Evolutionary conservation across 1,140 invertebrate species (phyloP).

Genomic region (Pteromalus puparum): DNA sequence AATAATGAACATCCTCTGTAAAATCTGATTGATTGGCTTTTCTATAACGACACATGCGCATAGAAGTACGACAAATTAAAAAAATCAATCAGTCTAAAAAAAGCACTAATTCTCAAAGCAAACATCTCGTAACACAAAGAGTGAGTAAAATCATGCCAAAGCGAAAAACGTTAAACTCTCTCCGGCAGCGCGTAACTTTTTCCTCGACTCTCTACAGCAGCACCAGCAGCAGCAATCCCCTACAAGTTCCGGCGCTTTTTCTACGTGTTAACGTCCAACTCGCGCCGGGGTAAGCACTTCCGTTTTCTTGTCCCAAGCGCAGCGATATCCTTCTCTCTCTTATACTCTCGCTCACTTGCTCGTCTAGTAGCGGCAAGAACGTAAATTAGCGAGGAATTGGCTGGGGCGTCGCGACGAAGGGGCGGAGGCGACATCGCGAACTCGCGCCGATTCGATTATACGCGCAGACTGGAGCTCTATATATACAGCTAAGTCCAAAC

Average conservation of each 20-base stretch:
- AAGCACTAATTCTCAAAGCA: too few species aligned
- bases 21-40: too few species aligned
- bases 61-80: too few species aligned
- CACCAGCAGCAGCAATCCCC: too few species aligned
- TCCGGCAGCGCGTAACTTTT: not conserved
- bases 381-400: slow-evolving; percentile 30
- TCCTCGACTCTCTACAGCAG: too few species aligned
- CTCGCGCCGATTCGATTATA: slow-evolving; percentile 1
- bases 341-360: not conserved
- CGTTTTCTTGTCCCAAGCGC: not conserved
- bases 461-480: not conserved
- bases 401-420: slow-evolving; percentile 1
- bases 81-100: too few species aligned
- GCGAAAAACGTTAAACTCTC: too few species aligned
- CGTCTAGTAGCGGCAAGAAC: not conserved
- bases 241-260: not conserved
- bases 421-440: not conserved
- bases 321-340: not conserved
- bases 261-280: not conserved
- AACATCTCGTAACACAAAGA: too few species aligned
- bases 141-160: too few species aligned
- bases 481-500: not conserved
- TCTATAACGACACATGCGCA: too few species aligned
- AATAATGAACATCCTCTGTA: too few species aligned
- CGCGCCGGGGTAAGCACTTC: not conserved